These are phyloP conservation scores for Carcinoscorpius rotundicauda DNA, from an alignment of 1,140 invertebrate genomes.

Conservation along the genomic window DNA sequence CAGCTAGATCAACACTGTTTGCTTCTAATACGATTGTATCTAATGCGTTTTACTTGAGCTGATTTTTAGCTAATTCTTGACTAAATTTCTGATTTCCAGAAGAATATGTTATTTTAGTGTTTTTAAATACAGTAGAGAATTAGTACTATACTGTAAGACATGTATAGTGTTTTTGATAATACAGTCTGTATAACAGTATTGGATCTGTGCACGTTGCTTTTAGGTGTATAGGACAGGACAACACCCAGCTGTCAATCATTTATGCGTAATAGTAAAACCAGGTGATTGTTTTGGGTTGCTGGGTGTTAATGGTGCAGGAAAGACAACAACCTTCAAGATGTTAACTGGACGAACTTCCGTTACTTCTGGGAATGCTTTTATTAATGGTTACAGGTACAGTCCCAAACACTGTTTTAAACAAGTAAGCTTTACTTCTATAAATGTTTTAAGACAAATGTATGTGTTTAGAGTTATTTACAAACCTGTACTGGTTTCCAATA, in stretches of 20 bases:
- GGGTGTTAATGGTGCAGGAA: constrained; percentile 36
- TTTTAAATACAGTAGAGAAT: too few relatives aligned
- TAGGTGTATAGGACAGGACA: constrained; percentile 21
- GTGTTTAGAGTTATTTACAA: background rate
- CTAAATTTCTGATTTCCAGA: too few relatives aligned
- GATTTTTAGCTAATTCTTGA: too few relatives aligned
- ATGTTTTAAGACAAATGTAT: background rate
- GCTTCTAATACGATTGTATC: too few relatives aligned
- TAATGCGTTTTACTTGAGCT: too few relatives aligned
- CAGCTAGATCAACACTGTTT: too few relatives aligned
- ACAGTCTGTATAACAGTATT: too few relatives aligned
- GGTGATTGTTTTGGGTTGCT: constrained; percentile 29
- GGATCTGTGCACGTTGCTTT: background rate
- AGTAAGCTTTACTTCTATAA: constrained; percentile 18
- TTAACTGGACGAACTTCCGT: constrained; percentile 42
- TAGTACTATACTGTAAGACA: too few relatives aligned
- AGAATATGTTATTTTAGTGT: too few relatives aligned
- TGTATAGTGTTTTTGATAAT: too few relatives aligned
- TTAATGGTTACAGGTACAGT: constrained; percentile 35
- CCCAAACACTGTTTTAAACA: too few relatives aligned
- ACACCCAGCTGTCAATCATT: constrained; percentile 23
- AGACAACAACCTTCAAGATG: constrained; percentile 50
- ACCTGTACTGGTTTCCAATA: background rate
- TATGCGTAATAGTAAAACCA: constrained; percentile 22
- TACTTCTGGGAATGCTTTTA: constrained; percentile 39